Evolutionary conservation across 2,113 vertebrate species (phyloP).

Genomic region (Plestiodon gilberti): DNA sequence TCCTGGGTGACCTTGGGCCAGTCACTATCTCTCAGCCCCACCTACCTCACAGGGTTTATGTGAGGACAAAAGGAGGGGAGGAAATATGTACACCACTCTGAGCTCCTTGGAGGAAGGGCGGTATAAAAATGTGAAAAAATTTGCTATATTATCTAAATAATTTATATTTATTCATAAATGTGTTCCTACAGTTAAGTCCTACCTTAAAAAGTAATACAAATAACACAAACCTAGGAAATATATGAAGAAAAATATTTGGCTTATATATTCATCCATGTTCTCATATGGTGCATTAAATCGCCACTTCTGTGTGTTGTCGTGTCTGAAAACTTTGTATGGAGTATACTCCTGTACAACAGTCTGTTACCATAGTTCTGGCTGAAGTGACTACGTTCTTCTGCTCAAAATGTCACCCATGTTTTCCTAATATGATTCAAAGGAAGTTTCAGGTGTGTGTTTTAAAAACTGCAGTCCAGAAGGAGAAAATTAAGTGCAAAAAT

Average conservation of each 20-base stretch:
- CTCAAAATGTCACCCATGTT: background rate
- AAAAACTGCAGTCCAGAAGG: background rate
- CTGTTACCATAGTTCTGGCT: background rate
- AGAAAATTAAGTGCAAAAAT: background rate
- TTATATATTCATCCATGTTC: slow-evolving; percentile 11
- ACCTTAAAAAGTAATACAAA: slow-evolving; percentile 12
- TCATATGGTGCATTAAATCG: slow-evolving; percentile 12
- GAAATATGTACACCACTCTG: too few species aligned
- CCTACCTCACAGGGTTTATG: too few species aligned
- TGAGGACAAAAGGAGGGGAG: too few species aligned
- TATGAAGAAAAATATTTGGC: background rate
- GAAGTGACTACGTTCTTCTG: background rate
- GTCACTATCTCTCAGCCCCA: too few species aligned
- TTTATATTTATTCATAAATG: background rate
- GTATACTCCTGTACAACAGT: background rate
- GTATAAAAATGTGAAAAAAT: too few species aligned
- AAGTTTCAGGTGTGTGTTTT: background rate
- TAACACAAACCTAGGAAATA: slow-evolving; percentile 18
- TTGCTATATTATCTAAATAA: too few species aligned
- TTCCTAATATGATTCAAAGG: background rate
- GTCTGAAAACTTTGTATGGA: background rate
- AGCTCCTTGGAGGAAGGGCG: too few species aligned
- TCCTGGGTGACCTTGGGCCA: too few species aligned
- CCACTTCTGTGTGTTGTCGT: background rate
- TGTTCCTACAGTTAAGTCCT: background rate